phyloP scores from a whole-genome alignment of 2,113 vertebrate species.

The Lampris incognitus region DNA sequence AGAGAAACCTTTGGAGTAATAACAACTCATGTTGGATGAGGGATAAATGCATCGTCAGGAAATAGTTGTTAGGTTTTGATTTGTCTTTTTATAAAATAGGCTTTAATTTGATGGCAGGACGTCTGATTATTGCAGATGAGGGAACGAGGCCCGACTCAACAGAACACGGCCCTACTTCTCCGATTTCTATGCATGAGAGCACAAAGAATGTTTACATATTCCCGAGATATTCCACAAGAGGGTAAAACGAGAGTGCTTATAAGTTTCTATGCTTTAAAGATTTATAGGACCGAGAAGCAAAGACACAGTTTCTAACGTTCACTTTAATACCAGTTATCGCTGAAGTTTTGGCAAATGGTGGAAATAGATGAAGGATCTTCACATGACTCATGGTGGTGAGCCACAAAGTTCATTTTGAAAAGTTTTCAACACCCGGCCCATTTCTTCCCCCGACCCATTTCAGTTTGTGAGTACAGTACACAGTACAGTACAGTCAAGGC shows the following conservation, averaged over 20 bases:
- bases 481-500: too few relatives aligned
- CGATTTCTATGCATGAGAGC: slow-evolving; percentile 27
- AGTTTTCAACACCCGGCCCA: too few relatives aligned
- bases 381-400: too few relatives aligned
- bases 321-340: background rate
- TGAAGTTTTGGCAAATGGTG: background rate
- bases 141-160: background rate
- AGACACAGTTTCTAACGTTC: background rate
- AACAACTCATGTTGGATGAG: background rate
- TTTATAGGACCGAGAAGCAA: background rate
- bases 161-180: background rate
- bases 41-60: background rate
- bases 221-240: background rate
- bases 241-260: background rate
- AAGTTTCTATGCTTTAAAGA: slow-evolving; percentile 38
- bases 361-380: background rate
- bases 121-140: background rate
- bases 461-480: too few relatives aligned
- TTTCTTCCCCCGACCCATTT: too few relatives aligned
- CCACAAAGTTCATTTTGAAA: background rate
- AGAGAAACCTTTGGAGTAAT: too few relatives aligned
- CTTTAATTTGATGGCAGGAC: slow-evolving; percentile 12
- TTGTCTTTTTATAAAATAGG: background rate
- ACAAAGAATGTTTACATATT: slow-evolving; percentile 20
- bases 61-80: background rate